phyloP scores from a whole-genome alignment of 2,113 vertebrate genomes.

The Paramisgurnus dabryanus region DNA sequence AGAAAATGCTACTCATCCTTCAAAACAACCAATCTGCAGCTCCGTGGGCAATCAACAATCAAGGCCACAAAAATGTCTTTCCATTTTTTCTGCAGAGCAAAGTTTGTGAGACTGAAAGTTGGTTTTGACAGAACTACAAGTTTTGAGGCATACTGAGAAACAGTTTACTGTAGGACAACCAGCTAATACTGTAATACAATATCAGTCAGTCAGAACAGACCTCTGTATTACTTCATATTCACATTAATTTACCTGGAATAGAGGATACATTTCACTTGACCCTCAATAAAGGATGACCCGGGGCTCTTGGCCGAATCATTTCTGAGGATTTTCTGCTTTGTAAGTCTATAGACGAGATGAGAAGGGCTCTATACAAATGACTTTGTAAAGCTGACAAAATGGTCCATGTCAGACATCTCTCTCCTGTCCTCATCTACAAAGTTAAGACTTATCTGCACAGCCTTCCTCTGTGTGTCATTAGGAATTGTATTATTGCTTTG shows the following conservation, averaged over 20 bases:
- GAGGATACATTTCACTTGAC: slow-evolving; percentile 63
- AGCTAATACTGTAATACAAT: slow-evolving; percentile 25
- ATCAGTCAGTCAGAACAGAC: slow-evolving; percentile 30
- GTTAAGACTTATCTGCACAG: slow-evolving; percentile 43
- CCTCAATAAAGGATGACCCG: slow-evolving; percentile 54
- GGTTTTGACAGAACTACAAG: neutral
- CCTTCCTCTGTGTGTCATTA: slow-evolving; percentile 58
- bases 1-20: neutral
- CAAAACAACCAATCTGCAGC: neutral
- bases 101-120: neutral
- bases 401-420: slow-evolving; percentile 5
- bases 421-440: slow-evolving; percentile 52
- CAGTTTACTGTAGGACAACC: neutral
- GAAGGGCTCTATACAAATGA: slow-evolving; percentile 16
- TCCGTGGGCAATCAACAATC: neutral
- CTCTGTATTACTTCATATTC: slow-evolving; percentile 18
- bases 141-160: neutral
- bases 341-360: slow-evolving; percentile 27
- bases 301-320: slow-evolving; percentile 35
- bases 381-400: slow-evolving; percentile 35
- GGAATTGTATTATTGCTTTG: slow-evolving; percentile 60
- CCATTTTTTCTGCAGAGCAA: neutral
- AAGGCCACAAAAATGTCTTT: neutral
- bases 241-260: slow-evolving; percentile 60
- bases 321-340: slow-evolving; percentile 9